Conservation (phyloP, 2,888 invertebrate genomes). For the Torymus aiolomorphi region DNA sequence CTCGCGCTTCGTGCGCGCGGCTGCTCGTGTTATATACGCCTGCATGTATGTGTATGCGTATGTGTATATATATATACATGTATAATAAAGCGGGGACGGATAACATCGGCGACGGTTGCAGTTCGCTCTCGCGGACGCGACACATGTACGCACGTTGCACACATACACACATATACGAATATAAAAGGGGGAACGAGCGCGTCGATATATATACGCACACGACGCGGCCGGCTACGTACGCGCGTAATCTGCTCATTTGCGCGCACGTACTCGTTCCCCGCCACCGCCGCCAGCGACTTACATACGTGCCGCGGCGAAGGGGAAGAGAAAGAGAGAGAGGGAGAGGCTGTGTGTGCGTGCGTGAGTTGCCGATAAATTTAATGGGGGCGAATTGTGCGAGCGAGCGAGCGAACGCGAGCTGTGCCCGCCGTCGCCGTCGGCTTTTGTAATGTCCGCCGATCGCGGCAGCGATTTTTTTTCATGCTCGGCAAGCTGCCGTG, state of each 20-base stretch:
- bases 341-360: background rate
- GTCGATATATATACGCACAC: slow-evolving; percentile 31
- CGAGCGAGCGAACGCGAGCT: slow-evolving; percentile 29
- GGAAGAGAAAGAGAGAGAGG: background rate
- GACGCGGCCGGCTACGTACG: slow-evolving; percentile 11
- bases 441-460: slow-evolving; percentile 32
- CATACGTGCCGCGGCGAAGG: slow-evolving; percentile 20
- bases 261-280: slow-evolving; percentile 45
- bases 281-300: slow-evolving; percentile 39
- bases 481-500: no score
- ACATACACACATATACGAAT: slow-evolving; percentile 6
- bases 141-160: background rate
- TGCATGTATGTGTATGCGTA: background rate
- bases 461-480: background rate
- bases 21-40: background rate
- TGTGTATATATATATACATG: background rate
- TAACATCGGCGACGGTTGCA: slow-evolving; percentile 46
- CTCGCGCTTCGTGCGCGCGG: slow-evolving; percentile 30
- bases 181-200: background rate
- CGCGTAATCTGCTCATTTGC: slow-evolving; percentile 58
- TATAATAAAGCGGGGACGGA: slow-evolving; percentile 25
- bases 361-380: slow-evolving; percentile 52
- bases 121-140: slow-evolving; percentile 1
- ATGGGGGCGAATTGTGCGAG: slow-evolving; percentile 42
- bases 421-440: background rate